Percentiles rank a stretch among this genome's conserved stretches.
These are phyloP conservation scores for Sminthurides aquaticus DNA, from an alignment of 2,888 invertebrate species.

Conservation along the genomic window DNA sequence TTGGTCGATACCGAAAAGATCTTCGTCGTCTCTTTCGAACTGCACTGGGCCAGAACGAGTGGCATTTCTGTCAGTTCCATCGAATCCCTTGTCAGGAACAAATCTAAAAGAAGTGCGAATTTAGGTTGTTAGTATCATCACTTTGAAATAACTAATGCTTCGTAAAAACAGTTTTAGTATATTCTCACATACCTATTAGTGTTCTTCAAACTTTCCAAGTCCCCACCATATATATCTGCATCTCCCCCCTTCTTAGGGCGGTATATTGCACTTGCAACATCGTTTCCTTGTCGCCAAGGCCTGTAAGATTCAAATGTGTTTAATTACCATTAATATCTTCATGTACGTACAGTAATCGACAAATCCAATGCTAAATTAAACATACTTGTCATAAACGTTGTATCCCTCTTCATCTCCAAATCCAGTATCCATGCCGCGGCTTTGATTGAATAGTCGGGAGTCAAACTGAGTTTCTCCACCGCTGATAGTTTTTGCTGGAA, in stretches of 20 bases:
- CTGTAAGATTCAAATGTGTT: constrained; percentile 26
- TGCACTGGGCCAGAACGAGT: constrained; percentile 88
- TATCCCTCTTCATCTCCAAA: constrained; percentile 96
- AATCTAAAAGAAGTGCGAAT: constrained; percentile 63
- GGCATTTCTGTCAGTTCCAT: constrained; percentile 71
- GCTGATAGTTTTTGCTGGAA: constrained; percentile 70
- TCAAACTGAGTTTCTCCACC: constrained; percentile 83
- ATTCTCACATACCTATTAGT: constrained; percentile 41
- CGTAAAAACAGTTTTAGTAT: too few relatives aligned
- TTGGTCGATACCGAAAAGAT: constrained; percentile 97
- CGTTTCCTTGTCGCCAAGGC: constrained; percentile 87
- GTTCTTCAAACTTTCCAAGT: constrained; percentile 79
- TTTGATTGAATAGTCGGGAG: constrained; percentile 89
- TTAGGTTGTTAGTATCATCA: too few relatives aligned
- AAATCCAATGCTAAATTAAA: too few relatives aligned
- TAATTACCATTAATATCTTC: too few relatives aligned
- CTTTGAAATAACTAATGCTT: too few relatives aligned
- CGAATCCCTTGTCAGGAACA: constrained; percentile 95
- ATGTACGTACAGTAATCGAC: too few relatives aligned
- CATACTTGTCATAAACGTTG: constrained; percentile 84
- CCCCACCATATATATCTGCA: constrained; percentile 81
- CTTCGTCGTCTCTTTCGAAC: constrained; percentile 75
- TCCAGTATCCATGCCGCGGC: constrained; percentile 85
- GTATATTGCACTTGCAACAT: constrained; percentile 81
- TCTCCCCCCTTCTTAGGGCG: constrained; percentile 80